These are phyloP conservation scores for Cantharis rufa DNA, from an alignment of 2,888 invertebrate genomes.

Conservation along the genomic window DNA sequence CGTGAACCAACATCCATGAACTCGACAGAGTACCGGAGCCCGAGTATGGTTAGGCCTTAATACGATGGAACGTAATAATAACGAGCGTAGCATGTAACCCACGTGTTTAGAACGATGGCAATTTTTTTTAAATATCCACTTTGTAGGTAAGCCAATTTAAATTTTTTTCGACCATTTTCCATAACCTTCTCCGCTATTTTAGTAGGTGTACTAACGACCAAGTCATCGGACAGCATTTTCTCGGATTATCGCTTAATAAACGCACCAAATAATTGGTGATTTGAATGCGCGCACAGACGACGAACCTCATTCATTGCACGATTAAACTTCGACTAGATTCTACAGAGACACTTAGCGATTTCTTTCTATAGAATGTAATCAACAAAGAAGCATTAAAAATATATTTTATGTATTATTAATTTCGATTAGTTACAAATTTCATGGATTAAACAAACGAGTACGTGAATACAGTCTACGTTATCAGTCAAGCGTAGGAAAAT, in stretches of 20 bases:
- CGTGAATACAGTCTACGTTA: not conserved
- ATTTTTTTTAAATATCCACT: not conserved
- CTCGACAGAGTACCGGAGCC: not conserved
- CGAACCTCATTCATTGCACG: not conserved
- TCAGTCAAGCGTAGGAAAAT: constrained; percentile 2
- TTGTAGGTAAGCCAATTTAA: not conserved
- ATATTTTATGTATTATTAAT: not conserved
- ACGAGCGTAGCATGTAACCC: constrained; percentile 20
- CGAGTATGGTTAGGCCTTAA: not conserved
- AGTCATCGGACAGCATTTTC: not conserved
- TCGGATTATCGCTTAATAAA: not conserved
- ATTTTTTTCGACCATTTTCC: not conserved
- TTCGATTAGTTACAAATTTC: constrained; percentile 1
- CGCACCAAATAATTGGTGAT: not conserved
- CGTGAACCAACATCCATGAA: constrained; percentile 16
- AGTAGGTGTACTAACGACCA: not conserved
- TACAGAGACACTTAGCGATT: not conserved
- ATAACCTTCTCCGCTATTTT: not conserved
- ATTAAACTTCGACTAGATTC: not conserved
- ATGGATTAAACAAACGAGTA: not conserved
- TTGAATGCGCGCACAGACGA: not conserved
- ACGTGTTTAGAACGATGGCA: constrained; percentile 26
- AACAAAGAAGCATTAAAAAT: not conserved
- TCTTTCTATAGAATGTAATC: not conserved
- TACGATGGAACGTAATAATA: not conserved